Base-by-base conservation (phyloP, 92 coral and sea anemone genomes). In the Porites evermanni region DNA sequence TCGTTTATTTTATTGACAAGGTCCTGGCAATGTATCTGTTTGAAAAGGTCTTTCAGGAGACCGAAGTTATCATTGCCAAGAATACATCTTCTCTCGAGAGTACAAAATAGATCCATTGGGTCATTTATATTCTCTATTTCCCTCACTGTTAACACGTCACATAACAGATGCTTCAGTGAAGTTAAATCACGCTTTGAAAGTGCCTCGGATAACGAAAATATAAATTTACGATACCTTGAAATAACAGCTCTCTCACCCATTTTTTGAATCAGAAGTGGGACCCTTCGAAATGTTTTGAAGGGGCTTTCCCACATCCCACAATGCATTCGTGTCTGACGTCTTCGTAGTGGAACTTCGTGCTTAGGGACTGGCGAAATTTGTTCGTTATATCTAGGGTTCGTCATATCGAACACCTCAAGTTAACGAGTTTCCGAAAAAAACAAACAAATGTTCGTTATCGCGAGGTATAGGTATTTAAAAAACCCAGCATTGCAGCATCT, bases 141-240 rank as follows among this genome's bases (percentile, higher is more conserved):
- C 16, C 77, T 53, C 53, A n/a, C 18, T 13, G 77, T 68, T 29
- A 80, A 56, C 18, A 53, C 2, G 8, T 83, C 80, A 13, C 72
- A 50, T 20, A 79, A 73, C 17, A 83, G 38, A 73, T n/a, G 73
- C 80, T 83, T 83, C 87, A 83, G 16, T 6, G 58, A 20, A 6
- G 32, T 14, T 38, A 83, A 61, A 26, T 83, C 18, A 18, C 12
- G 24, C n/a, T 2, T 63, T 19, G 87, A 38, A 7, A 83, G n/a
- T 2, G 72, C 79, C 61, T 72, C 19, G 6, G 60, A 54, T 44
- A 83, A 6, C 4, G 72, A 72, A 19, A 72, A 70, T 3, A 72
- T 6, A n/a, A 72, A 83, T 73, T 83, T 83, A 6, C 78, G 17
- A 47, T 58, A 83, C 4, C 61, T 72, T 61, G 87, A 69, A 67